phyloP scores from a whole-genome alignment of 2,888 invertebrate genomes.

The Caenorhabditis imperialis region DNA sequence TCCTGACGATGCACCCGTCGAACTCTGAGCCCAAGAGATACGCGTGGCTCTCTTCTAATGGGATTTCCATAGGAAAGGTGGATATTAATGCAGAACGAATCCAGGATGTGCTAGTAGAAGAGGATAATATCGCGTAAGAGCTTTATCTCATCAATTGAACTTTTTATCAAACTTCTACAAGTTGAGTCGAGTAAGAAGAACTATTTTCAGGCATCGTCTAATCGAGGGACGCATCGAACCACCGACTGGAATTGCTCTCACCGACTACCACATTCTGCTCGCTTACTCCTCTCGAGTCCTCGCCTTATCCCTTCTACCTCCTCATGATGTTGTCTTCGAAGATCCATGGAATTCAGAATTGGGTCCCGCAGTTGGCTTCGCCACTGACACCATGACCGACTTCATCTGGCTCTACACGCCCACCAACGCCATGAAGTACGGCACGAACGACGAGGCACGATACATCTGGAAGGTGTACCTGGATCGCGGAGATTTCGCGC shows the following conservation, averaged over 20 bases:
- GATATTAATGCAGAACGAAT: constrained; percentile 55
- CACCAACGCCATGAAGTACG: constrained; percentile 68
- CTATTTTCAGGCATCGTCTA: constrained; percentile 66
- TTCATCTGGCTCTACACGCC: constrained; percentile 72
- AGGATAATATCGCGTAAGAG: constrained; percentile 62
- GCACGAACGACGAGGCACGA: constrained; percentile 74
- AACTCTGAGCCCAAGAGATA: constrained; percentile 38
- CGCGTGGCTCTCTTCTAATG: constrained; percentile 57
- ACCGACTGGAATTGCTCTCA: constrained; percentile 71
- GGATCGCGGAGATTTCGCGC: constrained; percentile 70
- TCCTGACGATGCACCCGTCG: constrained; percentile 40
- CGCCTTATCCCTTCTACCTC: constrained; percentile 71
- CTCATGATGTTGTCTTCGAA: constrained; percentile 70
- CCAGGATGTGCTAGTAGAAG: constrained; percentile 57
- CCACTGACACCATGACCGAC: constrained; percentile 68
- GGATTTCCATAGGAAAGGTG: constrained; percentile 47
- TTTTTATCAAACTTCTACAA: too few species aligned
- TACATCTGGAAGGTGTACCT: constrained; percentile 75
- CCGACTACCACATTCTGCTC: constrained; percentile 73
- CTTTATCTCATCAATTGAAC: not conserved
- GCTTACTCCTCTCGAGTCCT: constrained; percentile 67
- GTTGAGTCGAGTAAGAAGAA: too few species aligned
- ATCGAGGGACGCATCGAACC: constrained; percentile 72
- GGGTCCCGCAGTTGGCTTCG: constrained; percentile 65
- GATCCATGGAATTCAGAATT: constrained; percentile 65